A percentile compares a stretch with the other conserved stretches of the same genome.
These are phyloP conservation scores for Eublepharis macularius DNA, from an alignment of 2,113 vertebrate genomes.

Conservation along the genomic window DNA sequence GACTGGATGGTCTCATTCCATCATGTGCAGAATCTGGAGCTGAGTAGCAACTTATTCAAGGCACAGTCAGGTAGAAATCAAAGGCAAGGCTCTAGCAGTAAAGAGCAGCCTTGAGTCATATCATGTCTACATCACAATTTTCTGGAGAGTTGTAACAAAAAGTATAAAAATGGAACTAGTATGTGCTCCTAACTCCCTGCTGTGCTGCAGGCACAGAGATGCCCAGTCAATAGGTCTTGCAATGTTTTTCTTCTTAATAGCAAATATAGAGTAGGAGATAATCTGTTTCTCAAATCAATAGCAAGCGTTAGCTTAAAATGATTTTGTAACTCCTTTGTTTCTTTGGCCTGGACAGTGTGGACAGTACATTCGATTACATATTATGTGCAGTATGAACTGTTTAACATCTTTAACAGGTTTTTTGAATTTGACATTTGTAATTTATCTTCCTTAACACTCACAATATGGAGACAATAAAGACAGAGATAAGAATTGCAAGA, in stretches of 20 bases:
- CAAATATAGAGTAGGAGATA: not conserved
- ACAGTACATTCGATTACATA: conserved; percentile 31
- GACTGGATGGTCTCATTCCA: not conserved
- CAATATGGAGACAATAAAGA: conserved; percentile 19
- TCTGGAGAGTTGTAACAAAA: conserved; percentile 12
- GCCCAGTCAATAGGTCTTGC: not conserved
- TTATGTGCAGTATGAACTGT: conserved; percentile 46
- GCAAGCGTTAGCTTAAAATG: conserved; percentile 12
- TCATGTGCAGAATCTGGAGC: not conserved
- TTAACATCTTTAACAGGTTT: conserved; percentile 35
- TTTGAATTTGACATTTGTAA: conserved; percentile 36
- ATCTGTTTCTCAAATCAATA: not conserved
- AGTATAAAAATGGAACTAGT: not conserved
- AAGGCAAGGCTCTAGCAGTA: not conserved
- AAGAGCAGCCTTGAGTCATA: not conserved
- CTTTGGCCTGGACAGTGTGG: conserved; percentile 10
- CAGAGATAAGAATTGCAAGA: not conserved
- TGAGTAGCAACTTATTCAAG: not conserved
- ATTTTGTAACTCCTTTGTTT: not conserved
- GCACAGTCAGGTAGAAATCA: not conserved
- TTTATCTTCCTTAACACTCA: conserved; percentile 8
- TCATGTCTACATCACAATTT: not conserved
- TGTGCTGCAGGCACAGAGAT: not conserved
- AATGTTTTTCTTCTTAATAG: not conserved
- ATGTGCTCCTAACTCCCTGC: not conserved